Conservation (phyloP, 2,113 vertebrate genomes). For the Haemorhous mexicanus region DNA sequence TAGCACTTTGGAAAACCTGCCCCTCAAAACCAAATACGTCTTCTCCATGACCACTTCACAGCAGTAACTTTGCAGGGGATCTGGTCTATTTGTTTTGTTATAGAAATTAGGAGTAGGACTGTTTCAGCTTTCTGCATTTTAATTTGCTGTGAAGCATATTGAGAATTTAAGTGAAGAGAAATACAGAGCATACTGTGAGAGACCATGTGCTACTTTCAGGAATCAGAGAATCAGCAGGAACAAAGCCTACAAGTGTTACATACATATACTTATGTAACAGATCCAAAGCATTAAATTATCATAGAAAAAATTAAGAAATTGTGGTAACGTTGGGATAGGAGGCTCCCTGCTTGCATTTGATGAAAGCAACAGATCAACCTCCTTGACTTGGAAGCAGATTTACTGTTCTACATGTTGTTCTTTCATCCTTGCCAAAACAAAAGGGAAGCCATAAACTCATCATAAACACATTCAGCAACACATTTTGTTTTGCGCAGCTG, state of each 20-base stretch:
- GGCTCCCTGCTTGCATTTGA: background rate
- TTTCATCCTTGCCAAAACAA: slow-evolving; percentile 48
- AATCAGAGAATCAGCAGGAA: background rate
- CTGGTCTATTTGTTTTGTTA: background rate
- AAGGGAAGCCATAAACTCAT: slow-evolving; percentile 36
- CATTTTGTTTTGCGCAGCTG: background rate
- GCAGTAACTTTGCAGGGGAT: background rate
- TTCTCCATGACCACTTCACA: background rate
- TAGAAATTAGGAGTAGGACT: background rate
- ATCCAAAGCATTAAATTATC: background rate
- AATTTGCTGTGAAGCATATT: background rate
- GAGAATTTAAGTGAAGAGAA: background rate
- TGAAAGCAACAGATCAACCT: background rate
- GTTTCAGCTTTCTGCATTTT: background rate
- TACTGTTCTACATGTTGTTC: background rate
- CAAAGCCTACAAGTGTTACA: background rate
- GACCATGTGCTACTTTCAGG: background rate
- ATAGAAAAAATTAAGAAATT: background rate
- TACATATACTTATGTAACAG: background rate
- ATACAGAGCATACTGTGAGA: background rate
- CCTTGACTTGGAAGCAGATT: slow-evolving; percentile 20
- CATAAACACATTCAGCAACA: background rate
- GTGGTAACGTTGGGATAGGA: background rate
- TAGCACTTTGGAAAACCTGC: background rate
- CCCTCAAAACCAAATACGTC: background rate